Conservation (phyloP, 2,797 vertebrate genomes). For the Selene dorsalis region DNA sequence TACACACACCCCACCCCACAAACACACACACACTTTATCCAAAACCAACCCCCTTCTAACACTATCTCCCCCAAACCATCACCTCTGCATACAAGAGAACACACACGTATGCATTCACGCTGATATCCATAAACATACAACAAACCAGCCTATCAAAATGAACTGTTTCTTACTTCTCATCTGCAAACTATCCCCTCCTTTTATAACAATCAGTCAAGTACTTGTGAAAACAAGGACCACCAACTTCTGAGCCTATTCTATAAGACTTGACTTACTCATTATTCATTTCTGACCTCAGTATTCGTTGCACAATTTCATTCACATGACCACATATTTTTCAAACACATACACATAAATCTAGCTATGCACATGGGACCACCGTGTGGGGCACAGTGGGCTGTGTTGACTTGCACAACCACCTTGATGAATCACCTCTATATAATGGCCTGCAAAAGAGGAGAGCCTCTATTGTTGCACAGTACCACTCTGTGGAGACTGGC, state of each 20-base stretch:
- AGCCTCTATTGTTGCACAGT: constrained; percentile 67
- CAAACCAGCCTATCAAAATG: constrained; percentile 5
- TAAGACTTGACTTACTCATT: constrained; percentile 40
- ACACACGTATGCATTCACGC: constrained; percentile 35
- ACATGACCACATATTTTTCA: constrained; percentile 52
- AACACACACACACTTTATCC: constrained; percentile 30
- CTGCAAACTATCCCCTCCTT: constrained; percentile 11
- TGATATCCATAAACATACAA: constrained; percentile 29
- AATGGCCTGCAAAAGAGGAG: constrained; percentile 52
- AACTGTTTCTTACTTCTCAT: constrained; percentile 23
- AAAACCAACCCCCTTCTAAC: constrained; percentile 45
- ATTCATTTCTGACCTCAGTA: constrained; percentile 50
- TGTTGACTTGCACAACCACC: constrained; percentile 75
- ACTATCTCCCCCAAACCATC: constrained; percentile 45
- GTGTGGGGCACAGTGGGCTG: constrained; percentile 58
- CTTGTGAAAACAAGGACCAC: neutral
- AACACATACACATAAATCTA: constrained; percentile 63
- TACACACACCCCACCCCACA: constrained; percentile 40
- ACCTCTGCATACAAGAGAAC: constrained; percentile 35
- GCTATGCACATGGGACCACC: constrained; percentile 62
- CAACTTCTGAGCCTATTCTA: constrained; percentile 33
- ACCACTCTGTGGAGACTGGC: constrained; percentile 48
- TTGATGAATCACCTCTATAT: constrained; percentile 79
- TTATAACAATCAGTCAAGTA: constrained; percentile 16
- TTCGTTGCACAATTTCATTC: constrained; percentile 35